Percentiles rank a stretch among this genome's conserved stretches.
Conservation (phyloP, 2,113 vertebrate genomes). For the Chaenogobius annularis region DNA sequence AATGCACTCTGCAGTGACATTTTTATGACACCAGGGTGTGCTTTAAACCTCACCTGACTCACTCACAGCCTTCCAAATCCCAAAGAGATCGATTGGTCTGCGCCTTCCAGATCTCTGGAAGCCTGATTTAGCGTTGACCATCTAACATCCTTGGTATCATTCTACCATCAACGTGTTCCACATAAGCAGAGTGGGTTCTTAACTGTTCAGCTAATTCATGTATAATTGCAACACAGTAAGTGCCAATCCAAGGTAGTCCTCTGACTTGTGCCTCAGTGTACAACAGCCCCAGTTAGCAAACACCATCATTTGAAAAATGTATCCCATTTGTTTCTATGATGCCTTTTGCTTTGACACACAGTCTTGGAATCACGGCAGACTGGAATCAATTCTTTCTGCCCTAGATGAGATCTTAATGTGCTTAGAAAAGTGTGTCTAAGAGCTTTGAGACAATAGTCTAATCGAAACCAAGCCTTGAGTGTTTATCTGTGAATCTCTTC, state of each 20-base stretch:
- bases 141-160: conserved; percentile 27
- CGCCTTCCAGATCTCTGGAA: conserved; percentile 27
- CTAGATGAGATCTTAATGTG: conserved; percentile 63
- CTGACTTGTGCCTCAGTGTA: conserved; percentile 1
- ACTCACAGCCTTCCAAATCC: conserved; percentile 46
- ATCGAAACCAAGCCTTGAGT: conserved; percentile 33
- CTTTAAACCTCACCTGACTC: conserved; percentile 49
- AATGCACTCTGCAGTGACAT: conserved; percentile 30
- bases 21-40: conserved; percentile 26
- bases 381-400: conserved; percentile 63
- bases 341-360: conserved; percentile 45
- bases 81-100: conserved; percentile 39
- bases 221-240: not conserved
- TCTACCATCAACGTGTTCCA: conserved; percentile 22
- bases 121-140: conserved; percentile 59
- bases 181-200: not conserved
- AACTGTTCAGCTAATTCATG: not conserved
- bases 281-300: conserved; percentile 29
- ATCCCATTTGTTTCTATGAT: conserved; percentile 54
- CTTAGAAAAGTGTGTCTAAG: conserved; percentile 52
- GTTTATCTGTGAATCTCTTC: conserved; percentile 22
- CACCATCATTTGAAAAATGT: conserved; percentile 40
- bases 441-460: conserved; percentile 26
- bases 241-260: not conserved
- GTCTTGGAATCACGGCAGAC: conserved; percentile 36